Conservation (phyloP, 2,888 invertebrate species). For the Drosophila barbarae region DNA sequence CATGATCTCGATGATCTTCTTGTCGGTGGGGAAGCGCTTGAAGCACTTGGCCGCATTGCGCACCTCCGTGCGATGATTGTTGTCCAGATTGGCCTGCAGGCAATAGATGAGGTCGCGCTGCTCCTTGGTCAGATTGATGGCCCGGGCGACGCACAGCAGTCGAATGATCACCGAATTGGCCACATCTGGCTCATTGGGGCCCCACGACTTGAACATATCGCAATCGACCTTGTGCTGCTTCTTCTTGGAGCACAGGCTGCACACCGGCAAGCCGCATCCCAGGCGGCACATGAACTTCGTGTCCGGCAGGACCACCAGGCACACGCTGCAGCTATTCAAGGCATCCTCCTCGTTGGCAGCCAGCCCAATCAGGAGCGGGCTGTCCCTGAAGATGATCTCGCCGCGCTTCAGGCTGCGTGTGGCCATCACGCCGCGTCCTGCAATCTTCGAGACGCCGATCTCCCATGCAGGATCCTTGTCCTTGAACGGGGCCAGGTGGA, state of each 20-base stretch:
- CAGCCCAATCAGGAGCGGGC: slow-evolving; percentile 86
- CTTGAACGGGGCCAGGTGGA: slow-evolving; percentile 76
- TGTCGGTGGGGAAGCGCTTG: slow-evolving; percentile 77
- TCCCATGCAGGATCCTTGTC: slow-evolving; percentile 81
- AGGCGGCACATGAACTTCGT: slow-evolving; percentile 81
- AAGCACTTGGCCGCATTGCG: slow-evolving; percentile 76
- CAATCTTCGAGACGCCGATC: slow-evolving; percentile 82
- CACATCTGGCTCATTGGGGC: slow-evolving; percentile 80
- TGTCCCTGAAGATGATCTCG: slow-evolving; percentile 87
- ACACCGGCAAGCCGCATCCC: slow-evolving; percentile 86
- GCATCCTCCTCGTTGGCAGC: slow-evolving; percentile 81
- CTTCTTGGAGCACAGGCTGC: slow-evolving; percentile 84
- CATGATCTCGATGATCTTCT: slow-evolving; percentile 76
- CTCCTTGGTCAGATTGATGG: slow-evolving; percentile 75
- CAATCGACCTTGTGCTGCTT: slow-evolving; percentile 84
- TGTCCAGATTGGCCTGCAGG: slow-evolving; percentile 78
- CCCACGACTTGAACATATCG: slow-evolving; percentile 82
- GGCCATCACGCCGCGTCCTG: slow-evolving; percentile 87
- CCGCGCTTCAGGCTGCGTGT: slow-evolving; percentile 84
- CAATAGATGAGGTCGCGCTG: slow-evolving; percentile 77
- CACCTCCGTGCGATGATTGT: slow-evolving; percentile 77
- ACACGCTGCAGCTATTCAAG: slow-evolving; percentile 83
- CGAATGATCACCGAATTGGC: slow-evolving; percentile 77
- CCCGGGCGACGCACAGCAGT: slow-evolving; percentile 75
- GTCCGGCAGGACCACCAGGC: slow-evolving; percentile 81